These are phyloP conservation scores for Epinephelus moara DNA, from an alignment of 2,113 vertebrate species.

Conservation along the genomic window DNA sequence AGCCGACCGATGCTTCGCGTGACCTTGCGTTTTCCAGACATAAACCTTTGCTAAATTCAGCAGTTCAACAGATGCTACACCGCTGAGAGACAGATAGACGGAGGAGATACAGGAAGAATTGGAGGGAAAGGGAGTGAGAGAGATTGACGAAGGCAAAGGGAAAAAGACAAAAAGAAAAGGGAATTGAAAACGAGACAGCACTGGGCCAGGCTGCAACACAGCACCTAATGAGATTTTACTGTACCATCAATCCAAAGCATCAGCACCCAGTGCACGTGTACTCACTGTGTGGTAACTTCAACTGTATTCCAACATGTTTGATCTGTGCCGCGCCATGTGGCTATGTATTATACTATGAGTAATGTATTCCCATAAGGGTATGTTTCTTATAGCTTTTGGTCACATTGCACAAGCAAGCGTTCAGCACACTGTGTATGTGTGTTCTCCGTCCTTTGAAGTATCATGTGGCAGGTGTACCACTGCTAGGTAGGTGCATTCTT, in stretches of 20 bases:
- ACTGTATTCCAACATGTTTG: conserved; percentile 56
- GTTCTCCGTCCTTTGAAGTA: conserved; percentile 69
- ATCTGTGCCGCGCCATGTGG: conserved; percentile 51
- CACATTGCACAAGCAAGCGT: conserved; percentile 30
- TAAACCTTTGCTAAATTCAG: conserved; percentile 61
- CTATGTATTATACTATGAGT: conserved; percentile 41
- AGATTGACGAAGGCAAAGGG: conserved; percentile 30
- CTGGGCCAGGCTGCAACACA: conserved; percentile 33
- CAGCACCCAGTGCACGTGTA: conserved; percentile 25
- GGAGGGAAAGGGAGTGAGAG: not conserved
- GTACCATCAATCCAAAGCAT: conserved; percentile 54
- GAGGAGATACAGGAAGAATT: conserved; percentile 16
- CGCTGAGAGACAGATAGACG: conserved; percentile 38
- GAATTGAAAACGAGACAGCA: conserved; percentile 22
- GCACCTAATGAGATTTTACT: conserved; percentile 62
- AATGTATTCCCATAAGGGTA: conserved; percentile 67
- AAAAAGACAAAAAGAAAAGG: conserved; percentile 31
- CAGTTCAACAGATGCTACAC: conserved; percentile 45
- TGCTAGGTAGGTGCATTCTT: conserved; percentile 57
- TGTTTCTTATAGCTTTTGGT: conserved; percentile 55
- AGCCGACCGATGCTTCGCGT: conserved; percentile 41
- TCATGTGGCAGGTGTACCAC: conserved; percentile 69
- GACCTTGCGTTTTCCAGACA: conserved; percentile 67
- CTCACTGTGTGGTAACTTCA: conserved; percentile 54
- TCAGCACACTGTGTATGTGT: conserved; percentile 55